Conservation (phyloP, 2,888 invertebrate genomes). For the Tenthredo notha region DNA sequence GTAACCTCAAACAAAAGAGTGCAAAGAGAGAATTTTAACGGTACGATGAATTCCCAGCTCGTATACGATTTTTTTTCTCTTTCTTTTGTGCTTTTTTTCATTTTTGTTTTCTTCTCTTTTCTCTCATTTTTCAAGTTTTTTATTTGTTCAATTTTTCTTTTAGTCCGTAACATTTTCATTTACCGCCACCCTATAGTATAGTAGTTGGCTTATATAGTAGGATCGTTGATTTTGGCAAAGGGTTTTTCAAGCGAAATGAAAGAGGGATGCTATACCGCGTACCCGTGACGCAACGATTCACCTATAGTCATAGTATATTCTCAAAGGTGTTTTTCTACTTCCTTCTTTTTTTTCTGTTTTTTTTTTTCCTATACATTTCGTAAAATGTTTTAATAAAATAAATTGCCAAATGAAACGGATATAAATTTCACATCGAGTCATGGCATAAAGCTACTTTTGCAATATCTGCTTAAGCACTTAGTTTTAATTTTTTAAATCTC, state of each 20-base stretch:
- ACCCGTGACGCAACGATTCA: conserved; percentile 5
- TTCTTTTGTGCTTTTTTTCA: neutral
- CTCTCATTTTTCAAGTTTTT: neutral
- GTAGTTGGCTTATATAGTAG: conserved; percentile 4
- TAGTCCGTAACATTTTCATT: neutral
- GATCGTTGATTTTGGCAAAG: conserved; percentile 7
- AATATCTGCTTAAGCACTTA: neutral
- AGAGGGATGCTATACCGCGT: neutral
- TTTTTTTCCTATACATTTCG: neutral
- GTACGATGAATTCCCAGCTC: conserved; percentile 32
- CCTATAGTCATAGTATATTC: neutral
- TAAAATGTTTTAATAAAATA: neutral
- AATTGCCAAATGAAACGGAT: conserved; percentile 10
- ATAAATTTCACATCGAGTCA: neutral
- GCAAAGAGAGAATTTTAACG: conserved; percentile 40
- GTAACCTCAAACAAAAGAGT: conserved; percentile 50
- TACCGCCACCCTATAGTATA: neutral
- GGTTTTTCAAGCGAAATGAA: conserved; percentile 17
- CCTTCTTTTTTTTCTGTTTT: too few species aligned
- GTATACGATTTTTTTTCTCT: neutral
- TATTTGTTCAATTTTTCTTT: neutral
- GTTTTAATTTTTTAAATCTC: neutral
- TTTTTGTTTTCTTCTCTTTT: neutral
- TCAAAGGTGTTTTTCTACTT: conserved; percentile 6
- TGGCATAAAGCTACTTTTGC: too few species aligned